Percentiles rank a stretch among this genome's conserved stretches.
Conservation (phyloP, 2,797 vertebrate genomes). For the Lates japonicus region DNA sequence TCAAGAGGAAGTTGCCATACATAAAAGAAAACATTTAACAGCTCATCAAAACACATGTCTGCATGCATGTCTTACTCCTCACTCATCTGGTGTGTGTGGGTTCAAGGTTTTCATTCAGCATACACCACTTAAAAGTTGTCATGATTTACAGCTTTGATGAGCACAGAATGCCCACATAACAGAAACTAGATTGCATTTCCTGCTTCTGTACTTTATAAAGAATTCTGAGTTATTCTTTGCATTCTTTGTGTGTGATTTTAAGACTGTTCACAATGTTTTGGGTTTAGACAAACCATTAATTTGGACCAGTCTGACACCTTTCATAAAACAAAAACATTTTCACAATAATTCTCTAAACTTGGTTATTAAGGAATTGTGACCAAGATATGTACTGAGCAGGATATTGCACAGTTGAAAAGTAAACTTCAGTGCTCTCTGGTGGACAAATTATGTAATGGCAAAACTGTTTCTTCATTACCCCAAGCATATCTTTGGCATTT, state of each 20-base stretch:
- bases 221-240: neutral
- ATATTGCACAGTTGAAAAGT: neutral
- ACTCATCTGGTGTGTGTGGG: neutral
- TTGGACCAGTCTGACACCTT: neutral
- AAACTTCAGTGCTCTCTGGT: neutral
- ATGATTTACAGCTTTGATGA: neutral
- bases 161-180: neutral
- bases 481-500: neutral
- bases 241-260: neutral
- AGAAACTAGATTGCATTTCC: neutral
- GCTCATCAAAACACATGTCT: neutral
- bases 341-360: neutral
- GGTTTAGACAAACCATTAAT: neutral
- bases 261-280: neutral
- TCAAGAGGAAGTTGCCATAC: slow-evolving; percentile 28
- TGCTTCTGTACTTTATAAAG: neutral
- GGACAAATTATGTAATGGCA: neutral
- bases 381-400: neutral
- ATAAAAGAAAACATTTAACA: slow-evolving; percentile 4
- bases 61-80: neutral
- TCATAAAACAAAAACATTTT: neutral
- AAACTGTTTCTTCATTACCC: neutral
- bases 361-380: no score
- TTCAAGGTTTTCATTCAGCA: neutral
- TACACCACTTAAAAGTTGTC: neutral